phyloP scores from a whole-genome alignment of 2,113 vertebrate genomes.

The Trematocara marginatum region DNA sequence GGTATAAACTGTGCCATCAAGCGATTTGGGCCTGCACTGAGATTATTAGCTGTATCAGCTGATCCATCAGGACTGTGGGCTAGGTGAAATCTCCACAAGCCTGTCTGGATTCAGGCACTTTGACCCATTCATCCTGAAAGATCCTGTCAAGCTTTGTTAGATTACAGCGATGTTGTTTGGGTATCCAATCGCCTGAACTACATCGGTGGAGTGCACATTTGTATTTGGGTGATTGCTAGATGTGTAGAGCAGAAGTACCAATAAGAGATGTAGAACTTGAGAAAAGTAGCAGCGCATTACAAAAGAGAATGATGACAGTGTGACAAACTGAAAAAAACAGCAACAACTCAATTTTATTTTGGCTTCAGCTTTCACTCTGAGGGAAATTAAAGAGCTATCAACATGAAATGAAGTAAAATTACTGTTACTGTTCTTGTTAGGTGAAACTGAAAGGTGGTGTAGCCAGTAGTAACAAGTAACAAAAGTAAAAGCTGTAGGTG shows the following conservation, averaged over 20 bases:
- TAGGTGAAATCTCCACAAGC: neutral
- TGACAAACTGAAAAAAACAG: neutral
- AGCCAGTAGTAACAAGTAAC: neutral
- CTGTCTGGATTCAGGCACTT: neutral
- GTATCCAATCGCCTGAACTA: neutral
- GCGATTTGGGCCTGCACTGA: neutral
- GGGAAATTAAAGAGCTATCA: neutral
- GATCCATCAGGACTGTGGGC: neutral
- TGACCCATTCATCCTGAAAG: neutral
- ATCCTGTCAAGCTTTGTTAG: neutral
- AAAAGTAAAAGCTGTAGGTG: neutral
- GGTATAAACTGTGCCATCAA: neutral
- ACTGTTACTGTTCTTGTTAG: rapidly evolving
- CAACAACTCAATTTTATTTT: neutral
- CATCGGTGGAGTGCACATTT: neutral
- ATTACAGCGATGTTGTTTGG: neutral
- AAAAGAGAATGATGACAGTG: neutral
- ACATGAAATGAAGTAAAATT: neutral
- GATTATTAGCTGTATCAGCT: neutral
- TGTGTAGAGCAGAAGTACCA: neutral
- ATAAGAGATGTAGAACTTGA: neutral
- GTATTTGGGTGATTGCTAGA: neutral
- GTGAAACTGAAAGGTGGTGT: neutral
- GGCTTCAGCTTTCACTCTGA: neutral
- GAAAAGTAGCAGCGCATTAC: neutral